A percentile compares a stretch with the other conserved stretches of the same genome.
Conservation (phyloP, 1,140 invertebrate species). For the Drosophila chauvacae region DNA sequence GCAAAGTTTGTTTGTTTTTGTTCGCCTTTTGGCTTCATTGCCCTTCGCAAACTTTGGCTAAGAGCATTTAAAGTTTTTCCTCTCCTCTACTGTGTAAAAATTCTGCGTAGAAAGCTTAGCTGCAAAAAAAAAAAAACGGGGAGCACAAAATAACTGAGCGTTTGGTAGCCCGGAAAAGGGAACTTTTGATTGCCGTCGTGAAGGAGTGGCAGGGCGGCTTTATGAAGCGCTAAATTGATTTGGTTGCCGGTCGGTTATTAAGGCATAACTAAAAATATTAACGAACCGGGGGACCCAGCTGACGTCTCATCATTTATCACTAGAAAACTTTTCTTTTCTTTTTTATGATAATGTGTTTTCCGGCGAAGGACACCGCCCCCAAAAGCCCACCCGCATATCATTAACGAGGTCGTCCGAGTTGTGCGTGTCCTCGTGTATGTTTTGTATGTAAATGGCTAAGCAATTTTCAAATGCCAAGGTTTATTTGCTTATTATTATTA, state of each 20-base stretch:
- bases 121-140: slow-evolving; percentile 20
- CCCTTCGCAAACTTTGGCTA: slow-evolving; percentile 45
- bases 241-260: slow-evolving; percentile 72
- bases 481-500: slow-evolving; percentile 50
- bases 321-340: slow-evolving; percentile 49
- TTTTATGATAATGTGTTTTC: slow-evolving; percentile 69
- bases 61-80: slow-evolving; percentile 73
- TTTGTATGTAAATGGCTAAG: slow-evolving; percentile 43
- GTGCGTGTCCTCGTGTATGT: slow-evolving; percentile 38
- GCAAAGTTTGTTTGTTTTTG: slow-evolving; percentile 70
- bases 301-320: slow-evolving; percentile 78
- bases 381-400: slow-evolving; percentile 13
- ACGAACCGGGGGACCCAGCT: slow-evolving; percentile 54
- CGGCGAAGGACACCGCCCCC: slow-evolving; percentile 50
- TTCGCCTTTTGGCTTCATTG: slow-evolving; percentile 50
- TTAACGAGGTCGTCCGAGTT: slow-evolving; percentile 62
- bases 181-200: slow-evolving; percentile 40
- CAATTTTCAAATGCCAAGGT: slow-evolving; percentile 48
- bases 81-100: slow-evolving; percentile 32
- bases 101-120: slow-evolving; percentile 49
- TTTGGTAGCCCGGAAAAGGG: slow-evolving; percentile 24
- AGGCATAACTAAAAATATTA: slow-evolving; percentile 80
- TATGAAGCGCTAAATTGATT: slow-evolving; percentile 79
- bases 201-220: slow-evolving; percentile 35
- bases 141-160: slow-evolving; percentile 56